Base-by-base conservation (phyloP, 1,140 invertebrate genomes). In the Magallana angulata region DNA sequence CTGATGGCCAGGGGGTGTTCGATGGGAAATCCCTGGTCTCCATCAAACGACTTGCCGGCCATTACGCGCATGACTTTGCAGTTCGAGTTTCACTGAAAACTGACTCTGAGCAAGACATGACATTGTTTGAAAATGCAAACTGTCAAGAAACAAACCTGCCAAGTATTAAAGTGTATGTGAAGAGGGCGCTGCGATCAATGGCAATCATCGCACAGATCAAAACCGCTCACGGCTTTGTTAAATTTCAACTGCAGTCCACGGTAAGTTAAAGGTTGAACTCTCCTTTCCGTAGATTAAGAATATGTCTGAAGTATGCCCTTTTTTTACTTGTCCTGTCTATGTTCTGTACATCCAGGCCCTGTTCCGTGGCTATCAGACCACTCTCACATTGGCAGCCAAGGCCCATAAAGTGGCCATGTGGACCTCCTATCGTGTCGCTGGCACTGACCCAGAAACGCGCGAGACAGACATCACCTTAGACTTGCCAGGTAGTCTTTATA, bases 41-140 rank as follows among this genome's bases (percentile, higher is more conserved):
- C 24, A 76, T 76, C 9, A 24, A 30, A 11, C 24, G 24, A 7
- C 24, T 76, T 18, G 68, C 68, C 36, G 36, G 36, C 30, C 68
- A 76, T 76, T 76, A 76, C 24, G 68, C 68, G 7, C 68, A 76
- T 76, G 68, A 76, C 24, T 76, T 76, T 30, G 68, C 68, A 12
- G 68, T 76, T 30, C 24, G 24, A 24, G 12, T 76, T 30, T 76
- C 68, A 24, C 12, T 76, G 30, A 76, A 30, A 30, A 76, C 68
- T 12, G 11, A 12, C 7, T 7, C 7, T 3, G 24, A 76, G 9
- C 24, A 76, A 30, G 68, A 36, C 24, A 76, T 76, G 68, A 7
- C 36, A 9, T 36, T 76, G 11, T 76, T 76, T 76, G 68, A 76
- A 76, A 76, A 76, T 9, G 24, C 68, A 18, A 76, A 76, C 14